Evolutionary conservation across 2,888 invertebrate species (phyloP), one percentile per base, ranked within the genome.

Genomic region (Aelia acuminata): DNA sequence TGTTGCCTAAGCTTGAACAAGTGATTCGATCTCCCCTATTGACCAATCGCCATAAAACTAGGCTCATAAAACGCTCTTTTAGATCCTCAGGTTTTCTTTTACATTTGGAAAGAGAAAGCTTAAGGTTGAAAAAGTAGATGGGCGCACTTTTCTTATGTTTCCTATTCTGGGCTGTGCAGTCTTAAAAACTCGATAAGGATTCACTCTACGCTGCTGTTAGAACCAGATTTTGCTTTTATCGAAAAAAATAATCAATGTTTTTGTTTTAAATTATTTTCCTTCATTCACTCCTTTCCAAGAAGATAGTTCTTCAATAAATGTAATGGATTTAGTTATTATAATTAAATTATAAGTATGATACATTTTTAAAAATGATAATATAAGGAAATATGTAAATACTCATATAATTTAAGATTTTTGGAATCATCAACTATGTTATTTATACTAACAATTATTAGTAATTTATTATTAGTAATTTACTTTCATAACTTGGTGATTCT

Each of bases 101-200:
- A 15, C 63, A 70, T 70, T 35, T 70, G 18, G 20, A 70, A 70
- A 70, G 63, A 70, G 63, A 70, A 70, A 70, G 63, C 63, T 70
- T 70, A 13, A 35, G 3, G 1, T 5, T 20, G 26, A 70, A 70
- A 70, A 70, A 70, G 18, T 35, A 35, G 63, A 70, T 70, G 63
- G 63, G 31, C 7, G 20, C 31, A 35, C 63, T 70, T 70, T 70
- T 70, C 35, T 31, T 35, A 35, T 31, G 20, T 63, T 63, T 57
- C 57, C 57, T 13, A 57, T 26, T 57, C 13, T 26, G 26, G 57
- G 8, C 57, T 57, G n/a, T 10, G 10, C 26, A n/a, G 15, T 31
- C 57, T 70, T 70, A 70, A 70, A 70, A 70, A 15, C n/a, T n/a
- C 2, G 53, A 53, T n/a, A n/a, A n/a, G n/a, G 26, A 13, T 57